phyloP scores from a whole-genome alignment of 30 jellyfish, hydroid and myxozoan genomes.

The Phacellophora camtschatica region DNA sequence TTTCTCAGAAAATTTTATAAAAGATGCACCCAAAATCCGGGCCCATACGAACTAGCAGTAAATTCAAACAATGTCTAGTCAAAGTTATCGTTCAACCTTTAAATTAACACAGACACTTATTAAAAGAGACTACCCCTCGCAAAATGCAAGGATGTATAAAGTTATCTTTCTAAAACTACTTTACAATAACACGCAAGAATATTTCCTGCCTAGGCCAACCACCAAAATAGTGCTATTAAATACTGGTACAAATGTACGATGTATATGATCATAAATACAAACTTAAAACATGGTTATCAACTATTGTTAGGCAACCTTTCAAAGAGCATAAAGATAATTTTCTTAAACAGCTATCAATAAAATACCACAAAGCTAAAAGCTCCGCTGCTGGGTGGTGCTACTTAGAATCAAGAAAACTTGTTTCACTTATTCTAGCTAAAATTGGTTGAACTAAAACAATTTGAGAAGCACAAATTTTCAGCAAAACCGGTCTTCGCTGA shows the following conservation, averaged over 20 bases:
- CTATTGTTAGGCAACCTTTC: no score
- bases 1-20: not conserved
- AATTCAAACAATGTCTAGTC: not conserved
- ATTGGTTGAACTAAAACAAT: no score
- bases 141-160: slow-evolving; percentile 48
- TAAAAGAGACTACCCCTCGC: slow-evolving; percentile 40
- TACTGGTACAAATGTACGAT: slow-evolving; percentile 56
- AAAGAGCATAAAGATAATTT: no score
- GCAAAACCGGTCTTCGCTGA: no score
- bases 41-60: not conserved
- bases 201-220: slow-evolving; percentile 20
- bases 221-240: slow-evolving; percentile 52
- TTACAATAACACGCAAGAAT: slow-evolving; percentile 38
- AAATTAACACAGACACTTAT: slow-evolving; percentile 20
- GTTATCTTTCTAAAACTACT: slow-evolving; percentile 23
- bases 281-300: no score
- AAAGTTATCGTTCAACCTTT: no score
- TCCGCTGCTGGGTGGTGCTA: no score
- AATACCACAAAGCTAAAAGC: no score
- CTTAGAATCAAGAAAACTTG: no score
- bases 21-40: not conserved
- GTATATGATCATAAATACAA: slow-evolving; percentile 53
- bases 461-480: no score
- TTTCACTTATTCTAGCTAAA: no score
- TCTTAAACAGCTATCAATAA: not conserved